These are phyloP conservation scores for Sandelia bainsii DNA, from an alignment of 2,797 vertebrate species.

Conservation along the genomic window DNA sequence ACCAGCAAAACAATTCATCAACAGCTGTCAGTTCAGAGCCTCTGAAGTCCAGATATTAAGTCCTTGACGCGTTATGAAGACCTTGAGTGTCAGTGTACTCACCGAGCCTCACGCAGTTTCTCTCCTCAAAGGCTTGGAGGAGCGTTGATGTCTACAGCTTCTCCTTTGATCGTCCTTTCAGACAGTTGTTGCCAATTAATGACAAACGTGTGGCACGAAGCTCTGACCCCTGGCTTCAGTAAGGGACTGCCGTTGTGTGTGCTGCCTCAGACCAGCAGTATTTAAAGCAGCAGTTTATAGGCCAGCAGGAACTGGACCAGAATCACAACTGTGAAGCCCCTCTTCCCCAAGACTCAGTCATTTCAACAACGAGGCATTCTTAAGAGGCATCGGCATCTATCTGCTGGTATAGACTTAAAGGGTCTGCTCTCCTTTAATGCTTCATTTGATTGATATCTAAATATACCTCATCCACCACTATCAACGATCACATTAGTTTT, in stretches of 20 bases:
- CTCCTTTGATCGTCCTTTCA: conserved; percentile 47
- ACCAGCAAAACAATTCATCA: background rate
- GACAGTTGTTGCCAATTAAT: conserved; percentile 66
- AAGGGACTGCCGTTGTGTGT: conserved; percentile 55
- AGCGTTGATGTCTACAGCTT: conserved; percentile 23
- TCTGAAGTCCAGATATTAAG: background rate
- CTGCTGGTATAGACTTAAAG: conserved; percentile 15
- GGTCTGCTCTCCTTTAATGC: background rate
- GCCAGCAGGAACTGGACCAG: conserved; percentile 49
- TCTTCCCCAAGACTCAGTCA: background rate
- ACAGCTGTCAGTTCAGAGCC: background rate
- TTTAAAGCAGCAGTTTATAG: conserved; percentile 59
- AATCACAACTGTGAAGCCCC: conserved; percentile 27
- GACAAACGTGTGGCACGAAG: conserved; percentile 48
- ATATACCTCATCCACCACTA: conserved; percentile 19
- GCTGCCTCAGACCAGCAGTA: conserved; percentile 35
- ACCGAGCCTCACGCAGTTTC: background rate
- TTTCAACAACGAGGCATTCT: conserved; percentile 46
- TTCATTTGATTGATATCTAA: conserved; percentile 31
- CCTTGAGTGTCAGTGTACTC: conserved; percentile 1
- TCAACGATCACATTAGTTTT: conserved; percentile 11
- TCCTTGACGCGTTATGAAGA: background rate
- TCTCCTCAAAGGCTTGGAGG: conserved; percentile 20
- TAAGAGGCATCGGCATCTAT: conserved; percentile 13
- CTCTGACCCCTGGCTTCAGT: conserved; percentile 59